These are phyloP conservation scores for Lucilia sericata DNA, from an alignment of 1,140 invertebrate genomes.

Conservation along the genomic window DNA sequence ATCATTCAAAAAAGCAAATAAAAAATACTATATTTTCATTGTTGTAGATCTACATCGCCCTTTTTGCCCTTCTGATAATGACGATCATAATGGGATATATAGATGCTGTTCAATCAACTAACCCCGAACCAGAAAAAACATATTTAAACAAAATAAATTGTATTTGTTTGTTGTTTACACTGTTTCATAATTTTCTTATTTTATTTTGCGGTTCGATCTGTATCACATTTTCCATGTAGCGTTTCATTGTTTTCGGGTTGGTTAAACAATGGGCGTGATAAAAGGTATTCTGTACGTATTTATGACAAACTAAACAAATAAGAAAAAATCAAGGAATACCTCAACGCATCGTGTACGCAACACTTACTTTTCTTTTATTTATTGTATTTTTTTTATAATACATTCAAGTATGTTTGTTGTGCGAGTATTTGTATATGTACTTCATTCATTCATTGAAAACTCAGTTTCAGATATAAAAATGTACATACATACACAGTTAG, in stretches of 20 bases:
- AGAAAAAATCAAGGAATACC: neutral
- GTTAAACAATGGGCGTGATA: constrained; percentile 7
- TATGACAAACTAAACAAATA: constrained; percentile 1
- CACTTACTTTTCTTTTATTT: neutral
- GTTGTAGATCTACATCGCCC: no score
- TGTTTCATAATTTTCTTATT: neutral
- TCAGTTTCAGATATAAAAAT: neutral
- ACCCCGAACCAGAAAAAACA: neutral
- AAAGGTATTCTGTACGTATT: constrained; percentile 7
- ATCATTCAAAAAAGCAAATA: no score
- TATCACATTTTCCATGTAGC: neutral
- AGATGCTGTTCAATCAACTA: neutral
- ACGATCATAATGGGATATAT: neutral
- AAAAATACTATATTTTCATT: no score
- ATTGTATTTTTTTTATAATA: neutral
- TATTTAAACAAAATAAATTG: neutral
- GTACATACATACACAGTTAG: neutral
- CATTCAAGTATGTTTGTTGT: neutral
- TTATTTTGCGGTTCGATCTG: constrained; percentile 6
- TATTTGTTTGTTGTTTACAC: neutral
- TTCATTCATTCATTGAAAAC: neutral
- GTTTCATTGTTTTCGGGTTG: neutral
- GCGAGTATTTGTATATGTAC: neutral
- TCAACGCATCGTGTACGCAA: constrained; percentile 12
- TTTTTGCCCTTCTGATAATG: no score